Evolutionary conservation across 2,888 invertebrate species (phyloP), one percentile per base, ranked within the genome.

Genomic region (Amiota mariae): DNA sequence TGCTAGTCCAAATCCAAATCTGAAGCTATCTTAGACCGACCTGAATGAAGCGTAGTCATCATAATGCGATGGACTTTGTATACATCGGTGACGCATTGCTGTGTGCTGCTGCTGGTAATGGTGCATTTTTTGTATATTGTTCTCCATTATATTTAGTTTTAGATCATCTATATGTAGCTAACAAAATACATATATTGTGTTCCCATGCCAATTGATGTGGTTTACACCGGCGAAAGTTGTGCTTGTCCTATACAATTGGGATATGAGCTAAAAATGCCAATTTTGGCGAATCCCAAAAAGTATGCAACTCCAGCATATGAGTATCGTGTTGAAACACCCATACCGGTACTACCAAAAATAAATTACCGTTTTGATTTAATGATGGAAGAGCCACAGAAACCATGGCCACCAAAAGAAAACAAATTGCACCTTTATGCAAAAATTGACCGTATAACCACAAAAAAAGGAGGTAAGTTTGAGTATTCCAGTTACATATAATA

Each of bases 291-390:
- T 59, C 70, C 80, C 1, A 78, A 76, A 59, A 75, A 73, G 10
- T 76, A 80, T 12, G 67, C 70, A 10, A 74, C 71, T 13, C 74
- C 61, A 66, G 81, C 83, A 48, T 85, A 88, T 49, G 87, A 83
- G 13, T 89, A 88, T 72, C 86, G 84, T 12, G 76, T 89, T 15
- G 88, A 89, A 18, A 81, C 80, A 9, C 87, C 88, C 11, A 74
- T 79, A 1, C 79, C 77, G 67, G 57, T 85, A 9, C 84, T 85
- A 74, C 78, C 85, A 8, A 82, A 85, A 72, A 83, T 88, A 3
- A 80, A 82, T 36, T 89, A 88, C 48, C 85, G 83, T 61, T 86
- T 89, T 49, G 89, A 89, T 71, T 86, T 89, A 36, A 80, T 80
- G 48, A 87, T 89, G 8, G 88, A 90, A 72, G 82, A 88, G 49